A percentile compares a stretch with the other conserved stretches of the same genome.
Conservation (phyloP, 1,140 invertebrate genomes). For the Portunus trituberculatus region DNA sequence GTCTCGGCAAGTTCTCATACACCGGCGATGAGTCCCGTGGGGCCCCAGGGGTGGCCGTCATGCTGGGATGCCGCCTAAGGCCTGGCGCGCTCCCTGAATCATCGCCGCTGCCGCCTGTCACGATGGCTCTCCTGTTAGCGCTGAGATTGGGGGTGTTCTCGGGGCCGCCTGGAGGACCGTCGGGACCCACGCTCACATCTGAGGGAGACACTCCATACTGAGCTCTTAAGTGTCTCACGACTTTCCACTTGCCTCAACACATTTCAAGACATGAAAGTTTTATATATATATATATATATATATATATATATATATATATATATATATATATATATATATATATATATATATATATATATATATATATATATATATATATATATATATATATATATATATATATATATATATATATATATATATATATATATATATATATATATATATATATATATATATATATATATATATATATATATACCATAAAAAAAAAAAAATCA, state of each 20-base stretch:
- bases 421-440: too few relatives aligned
- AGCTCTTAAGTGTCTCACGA: neutral
- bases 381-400: too few relatives aligned
- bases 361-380: too few relatives aligned
- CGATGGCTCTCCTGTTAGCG: conserved; percentile 58
- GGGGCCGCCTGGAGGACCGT: conserved; percentile 53
- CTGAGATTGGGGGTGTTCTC: conserved; percentile 77
- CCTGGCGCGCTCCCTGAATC: conserved; percentile 22
- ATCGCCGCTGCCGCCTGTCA: conserved; percentile 37
- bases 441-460: too few relatives aligned
- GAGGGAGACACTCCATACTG: neutral
- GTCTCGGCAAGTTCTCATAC: conserved; percentile 76
- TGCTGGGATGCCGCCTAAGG: conserved; percentile 74
- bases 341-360: conserved; percentile 22
- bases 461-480: neutral
- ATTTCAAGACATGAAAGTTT: neutral
- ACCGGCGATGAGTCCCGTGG: conserved; percentile 73
- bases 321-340: neutral
- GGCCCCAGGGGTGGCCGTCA: conserved; percentile 57
- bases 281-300: neutral
- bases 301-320: neutral
- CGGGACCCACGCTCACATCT: conserved; percentile 69
- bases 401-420: too few relatives aligned
- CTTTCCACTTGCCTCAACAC: neutral
- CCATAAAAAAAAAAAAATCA: too few relatives aligned